Percentiles rank a stretch among this genome's conserved stretches.
These are phyloP conservation scores for human (Homo sapiens) DNA, from an alignment of 2,113 vertebrate genomes.

Conservation along the genomic window DNA sequence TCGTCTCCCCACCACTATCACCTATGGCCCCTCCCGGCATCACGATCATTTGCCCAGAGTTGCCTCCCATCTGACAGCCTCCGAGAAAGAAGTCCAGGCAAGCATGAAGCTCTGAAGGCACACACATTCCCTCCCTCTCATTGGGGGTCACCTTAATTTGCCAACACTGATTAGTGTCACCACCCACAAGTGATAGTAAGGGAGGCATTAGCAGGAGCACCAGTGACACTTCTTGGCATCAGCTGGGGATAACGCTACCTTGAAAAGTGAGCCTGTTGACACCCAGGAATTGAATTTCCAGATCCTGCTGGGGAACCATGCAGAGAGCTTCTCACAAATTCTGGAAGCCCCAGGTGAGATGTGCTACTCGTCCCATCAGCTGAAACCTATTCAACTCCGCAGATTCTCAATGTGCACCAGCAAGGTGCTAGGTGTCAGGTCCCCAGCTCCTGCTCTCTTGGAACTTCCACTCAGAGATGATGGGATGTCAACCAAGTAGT, in stretches of 20 bases:
- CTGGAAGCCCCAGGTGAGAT: background rate
- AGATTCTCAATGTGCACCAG: background rate
- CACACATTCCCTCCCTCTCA: background rate
- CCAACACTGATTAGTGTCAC: background rate
- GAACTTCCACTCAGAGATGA: background rate
- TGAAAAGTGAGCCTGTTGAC: background rate
- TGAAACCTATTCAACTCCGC: background rate
- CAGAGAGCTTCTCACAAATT: background rate
- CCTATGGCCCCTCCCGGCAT: background rate
- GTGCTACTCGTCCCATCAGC: background rate
- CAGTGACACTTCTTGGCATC: background rate
- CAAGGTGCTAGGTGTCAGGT: background rate
- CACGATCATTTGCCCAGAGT: background rate
- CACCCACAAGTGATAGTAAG: background rate
- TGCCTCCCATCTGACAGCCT: background rate
- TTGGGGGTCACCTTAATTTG: background rate
- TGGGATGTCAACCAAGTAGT: background rate
- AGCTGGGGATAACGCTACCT: background rate
- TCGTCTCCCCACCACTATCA: background rate
- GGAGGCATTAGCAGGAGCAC: background rate
- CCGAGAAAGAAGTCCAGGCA: background rate
- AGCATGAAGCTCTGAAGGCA: background rate
- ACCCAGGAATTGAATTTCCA: background rate
- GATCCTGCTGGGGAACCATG: background rate
- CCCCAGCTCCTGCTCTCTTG: background rate